Evolutionary conservation across 2,797 vertebrate genomes (phyloP).

Genomic region (Iguana delicatissima): DNA sequence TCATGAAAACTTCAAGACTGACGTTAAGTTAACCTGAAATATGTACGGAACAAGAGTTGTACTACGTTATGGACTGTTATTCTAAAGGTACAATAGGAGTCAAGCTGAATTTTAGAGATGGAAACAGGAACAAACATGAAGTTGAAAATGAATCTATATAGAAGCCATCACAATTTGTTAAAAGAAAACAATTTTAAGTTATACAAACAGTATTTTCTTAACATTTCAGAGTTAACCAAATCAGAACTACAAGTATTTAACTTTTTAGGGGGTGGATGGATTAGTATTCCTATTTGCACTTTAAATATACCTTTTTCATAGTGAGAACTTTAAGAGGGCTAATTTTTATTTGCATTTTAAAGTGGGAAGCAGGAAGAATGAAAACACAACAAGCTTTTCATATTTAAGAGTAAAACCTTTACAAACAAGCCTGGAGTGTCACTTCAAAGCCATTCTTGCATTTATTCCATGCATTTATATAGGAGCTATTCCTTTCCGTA

Average conservation of each 20-base stretch:
- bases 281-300: conserved; percentile 40
- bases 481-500: conserved; percentile 75
- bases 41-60: not conserved
- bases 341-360: conserved; percentile 43
- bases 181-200: not conserved
- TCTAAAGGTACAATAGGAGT: not conserved
- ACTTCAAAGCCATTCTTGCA: conserved; percentile 68
- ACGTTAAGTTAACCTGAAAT: conserved; percentile 20
- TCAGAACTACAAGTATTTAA: not conserved
- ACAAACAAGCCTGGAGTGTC: conserved; percentile 75
- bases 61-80: not conserved
- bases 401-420: conserved; percentile 65
- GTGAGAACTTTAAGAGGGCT: conserved; percentile 27
- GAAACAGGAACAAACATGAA: conserved; percentile 25
- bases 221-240: not conserved
- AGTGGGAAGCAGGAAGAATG: conserved; percentile 34
- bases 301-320: conserved; percentile 59
- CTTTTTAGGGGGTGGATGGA: too few species aligned
- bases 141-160: conserved; percentile 33
- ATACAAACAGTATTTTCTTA: not conserved
- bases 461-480: conserved; percentile 65
- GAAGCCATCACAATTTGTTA: conserved; percentile 38
- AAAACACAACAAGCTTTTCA: conserved; percentile 45
- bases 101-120: conserved; percentile 19
- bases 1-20: conserved; percentile 30